phyloP scores from a whole-genome alignment of 2,797 vertebrate genomes.

The Acipenser oxyrinchus region DNA sequence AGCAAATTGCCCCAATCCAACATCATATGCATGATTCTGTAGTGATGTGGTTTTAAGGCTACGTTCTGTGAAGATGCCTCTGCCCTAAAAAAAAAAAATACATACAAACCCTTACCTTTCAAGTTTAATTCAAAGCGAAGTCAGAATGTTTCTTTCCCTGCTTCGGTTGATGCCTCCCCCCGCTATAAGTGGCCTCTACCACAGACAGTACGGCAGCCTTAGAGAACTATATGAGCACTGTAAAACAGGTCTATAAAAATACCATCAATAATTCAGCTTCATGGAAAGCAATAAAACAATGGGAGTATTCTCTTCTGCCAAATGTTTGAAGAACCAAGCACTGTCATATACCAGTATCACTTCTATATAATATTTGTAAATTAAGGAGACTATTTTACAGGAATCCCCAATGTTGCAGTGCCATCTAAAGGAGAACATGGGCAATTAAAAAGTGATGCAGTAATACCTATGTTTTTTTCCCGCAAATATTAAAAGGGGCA shows the following conservation, averaged over 20 bases:
- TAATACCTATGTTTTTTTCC: too few species aligned
- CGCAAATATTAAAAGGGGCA: too few species aligned
- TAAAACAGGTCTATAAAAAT: slow-evolving; percentile 28
- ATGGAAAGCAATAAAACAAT: slow-evolving; percentile 26
- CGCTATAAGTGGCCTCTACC: slow-evolving; percentile 22
- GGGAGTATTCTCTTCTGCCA: slow-evolving; percentile 22
- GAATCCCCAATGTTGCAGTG: slow-evolving; percentile 27
- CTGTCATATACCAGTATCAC: slow-evolving; percentile 13
- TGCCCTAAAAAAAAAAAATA: not conserved
- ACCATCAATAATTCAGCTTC: slow-evolving; percentile 32
- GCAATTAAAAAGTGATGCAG: slow-evolving; percentile 7
- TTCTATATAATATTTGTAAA: slow-evolving; percentile 11
- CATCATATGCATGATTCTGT: not conserved
- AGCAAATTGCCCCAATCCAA: not conserved
- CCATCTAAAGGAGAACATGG: slow-evolving; percentile 24
- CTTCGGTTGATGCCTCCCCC: not conserved
- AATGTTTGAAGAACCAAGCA: slow-evolving; percentile 17
- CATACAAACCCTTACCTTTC: not conserved
- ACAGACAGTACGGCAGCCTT: slow-evolving; percentile 25
- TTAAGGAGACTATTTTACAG: too few species aligned
- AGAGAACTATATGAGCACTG: slow-evolving; percentile 18
- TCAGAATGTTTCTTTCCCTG: not conserved
- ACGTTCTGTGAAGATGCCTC: not conserved
- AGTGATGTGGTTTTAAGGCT: not conserved
- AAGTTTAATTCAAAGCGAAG: not conserved